These are phyloP conservation scores for Smittia sp. DNA, from an alignment of 2,888 invertebrate genomes.

Conservation along the genomic window DNA sequence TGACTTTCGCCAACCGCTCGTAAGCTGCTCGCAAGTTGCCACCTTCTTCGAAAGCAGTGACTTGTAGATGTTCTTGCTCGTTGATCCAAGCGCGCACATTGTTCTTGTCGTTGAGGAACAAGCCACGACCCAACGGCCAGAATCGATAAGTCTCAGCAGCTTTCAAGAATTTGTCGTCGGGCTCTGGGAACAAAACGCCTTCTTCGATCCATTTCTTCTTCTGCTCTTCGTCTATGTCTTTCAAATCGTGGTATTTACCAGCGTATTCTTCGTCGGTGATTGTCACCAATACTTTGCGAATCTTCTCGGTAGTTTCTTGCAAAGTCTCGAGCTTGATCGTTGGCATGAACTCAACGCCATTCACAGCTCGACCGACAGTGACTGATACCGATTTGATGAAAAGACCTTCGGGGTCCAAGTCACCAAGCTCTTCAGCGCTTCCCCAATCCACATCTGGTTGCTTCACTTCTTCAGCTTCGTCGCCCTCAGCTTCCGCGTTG, in stretches of 20 bases:
- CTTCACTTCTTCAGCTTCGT: not conserved
- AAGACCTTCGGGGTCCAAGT: conserved; percentile 62
- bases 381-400: conserved; percentile 65
- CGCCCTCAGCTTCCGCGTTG: conserved; percentile 53
- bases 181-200: conserved; percentile 63
- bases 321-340: conserved; percentile 63
- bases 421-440: conserved; percentile 54
- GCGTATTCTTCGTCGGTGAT: conserved; percentile 58
- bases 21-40: conserved; percentile 60
- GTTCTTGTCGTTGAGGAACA: conserved; percentile 59
- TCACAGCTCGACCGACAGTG: conserved; percentile 61
- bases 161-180: conserved; percentile 58
- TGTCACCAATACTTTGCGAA: conserved; percentile 50
- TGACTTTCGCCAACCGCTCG: conserved; percentile 55
- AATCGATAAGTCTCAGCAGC: conserved; percentile 62
- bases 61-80: conserved; percentile 68
- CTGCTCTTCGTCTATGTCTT: conserved; percentile 58
- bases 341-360: conserved; percentile 64
- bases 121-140: conserved; percentile 63
- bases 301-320: conserved; percentile 60
- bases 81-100: conserved; percentile 68
- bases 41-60: conserved; percentile 67
- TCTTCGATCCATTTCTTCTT: conserved; percentile 62
- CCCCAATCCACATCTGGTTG: conserved; percentile 57
- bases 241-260: conserved; percentile 60